Base-by-base conservation (phyloP, 2,113 vertebrate species). In the Stigmatopora argus region DNA sequence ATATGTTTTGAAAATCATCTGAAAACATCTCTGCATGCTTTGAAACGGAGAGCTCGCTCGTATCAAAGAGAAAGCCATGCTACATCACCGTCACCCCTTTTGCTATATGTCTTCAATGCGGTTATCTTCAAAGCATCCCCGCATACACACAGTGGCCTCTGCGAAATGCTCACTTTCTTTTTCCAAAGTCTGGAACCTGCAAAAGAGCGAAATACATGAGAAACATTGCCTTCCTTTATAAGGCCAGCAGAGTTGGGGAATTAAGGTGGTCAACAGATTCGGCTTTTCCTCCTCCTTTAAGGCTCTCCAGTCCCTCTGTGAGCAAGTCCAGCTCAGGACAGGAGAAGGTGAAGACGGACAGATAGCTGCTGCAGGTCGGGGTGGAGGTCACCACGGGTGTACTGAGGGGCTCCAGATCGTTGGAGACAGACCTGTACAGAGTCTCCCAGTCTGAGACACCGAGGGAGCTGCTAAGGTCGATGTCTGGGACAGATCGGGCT, bases 361-460 rank as follows among this genome's bases (percentile, higher is more conserved):
- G 91, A 86, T 96, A 97, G 71, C 93, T 93, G 87, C 91, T 93
- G 85, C 94, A 93, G 73, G 93, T 94, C 3, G 97, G 96, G 2
- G 97, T 98, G 80, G 93, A 96, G 78, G 95, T 95, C 80, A 98
- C 95, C 82, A 96, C 93, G 0, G 96, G 96, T 5, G 97, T 98
- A 89, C 93, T 96, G 64, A 99, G 92, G 6, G 96, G 94, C 87
- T 99, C 97, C 88, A 96, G 92, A 80, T 99, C 97, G 26, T 77
- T 87, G 65, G 92, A 80, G 67, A 93, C 91, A 0, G 93, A 92
- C 78, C 90, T 89, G 35, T 94, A 94, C 77, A 98, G 88, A 51
- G 96, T 93, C 91, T 99, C 97, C 95, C 96, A 99, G 93, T 99
- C 96, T 69, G 95, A 93, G 26, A 94, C 83, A 19, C 95, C 94